A percentile compares a stretch with the other conserved stretches of the same genome.
phyloP scores from a whole-genome alignment of 1,140 invertebrate species.

The Argopecten irradians region DNA sequence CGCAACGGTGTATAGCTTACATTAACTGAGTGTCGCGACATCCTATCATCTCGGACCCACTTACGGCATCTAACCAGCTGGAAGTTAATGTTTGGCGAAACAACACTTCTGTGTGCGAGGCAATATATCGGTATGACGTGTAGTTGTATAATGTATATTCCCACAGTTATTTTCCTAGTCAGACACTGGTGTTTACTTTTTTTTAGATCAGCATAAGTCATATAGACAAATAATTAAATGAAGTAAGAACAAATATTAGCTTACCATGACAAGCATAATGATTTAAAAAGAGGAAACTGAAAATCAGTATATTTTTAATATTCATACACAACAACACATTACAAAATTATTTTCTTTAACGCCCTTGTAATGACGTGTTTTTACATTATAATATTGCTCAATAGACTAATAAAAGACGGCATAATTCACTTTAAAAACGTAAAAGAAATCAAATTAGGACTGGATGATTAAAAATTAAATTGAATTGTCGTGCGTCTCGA shows the following conservation, averaged over 20 bases:
- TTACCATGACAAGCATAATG: no score
- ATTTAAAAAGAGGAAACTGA: no score
- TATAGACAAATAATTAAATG: not conserved
- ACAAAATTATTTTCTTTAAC: no score
- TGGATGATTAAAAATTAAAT: not conserved
- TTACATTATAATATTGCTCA: no score
- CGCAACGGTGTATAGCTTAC: not conserved
- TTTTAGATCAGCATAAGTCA: not conserved
- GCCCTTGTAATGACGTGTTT: no score
- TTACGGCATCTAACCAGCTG: not conserved
- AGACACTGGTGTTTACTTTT: not conserved
- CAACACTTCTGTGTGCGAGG: not conserved
- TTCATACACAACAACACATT: no score
- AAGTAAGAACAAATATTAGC: no score
- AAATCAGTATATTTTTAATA: no score
- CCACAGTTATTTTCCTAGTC: not conserved
- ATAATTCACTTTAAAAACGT: not conserved
- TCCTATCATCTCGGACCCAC: not conserved
- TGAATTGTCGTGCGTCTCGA: no score
- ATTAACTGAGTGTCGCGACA: slow-evolving; percentile 7
- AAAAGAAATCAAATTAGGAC: not conserved
- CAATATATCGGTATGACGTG: not conserved
- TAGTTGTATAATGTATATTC: not conserved
- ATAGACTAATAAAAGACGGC: not conserved
- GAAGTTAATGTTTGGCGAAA: not conserved